These are phyloP conservation scores for Dynastes maya DNA, from an alignment of 2,888 invertebrate genomes.

Conservation along the genomic window DNA sequence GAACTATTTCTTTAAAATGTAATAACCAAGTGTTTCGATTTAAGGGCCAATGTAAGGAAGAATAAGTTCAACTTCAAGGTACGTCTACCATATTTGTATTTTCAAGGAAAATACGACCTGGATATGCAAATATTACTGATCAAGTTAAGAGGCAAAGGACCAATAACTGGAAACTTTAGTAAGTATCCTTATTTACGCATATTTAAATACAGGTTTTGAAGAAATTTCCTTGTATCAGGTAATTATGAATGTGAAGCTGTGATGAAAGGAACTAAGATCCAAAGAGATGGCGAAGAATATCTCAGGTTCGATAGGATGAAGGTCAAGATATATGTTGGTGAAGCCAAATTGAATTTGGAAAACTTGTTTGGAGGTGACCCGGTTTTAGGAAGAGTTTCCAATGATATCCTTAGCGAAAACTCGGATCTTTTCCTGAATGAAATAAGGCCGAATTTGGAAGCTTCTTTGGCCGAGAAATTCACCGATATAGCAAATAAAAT, in stretches of 20 bases:
- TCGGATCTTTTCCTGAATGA: conserved; percentile 79
- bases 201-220: conserved; percentile 23
- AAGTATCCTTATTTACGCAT: conserved; percentile 66
- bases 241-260: conserved; percentile 78
- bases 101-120: conserved; percentile 80
- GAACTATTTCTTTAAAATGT: background rate
- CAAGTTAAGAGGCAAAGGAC: conserved; percentile 77
- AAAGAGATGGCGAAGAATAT: conserved; percentile 74
- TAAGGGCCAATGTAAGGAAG: conserved; percentile 76
- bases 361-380: conserved; percentile 81
- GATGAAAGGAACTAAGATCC: conserved; percentile 76
- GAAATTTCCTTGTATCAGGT: conserved; percentile 70
- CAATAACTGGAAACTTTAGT: conserved; percentile 80
- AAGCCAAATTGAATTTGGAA: conserved; percentile 76
- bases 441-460: conserved; percentile 78
- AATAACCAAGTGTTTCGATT: conserved; percentile 17
- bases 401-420: conserved; percentile 80
- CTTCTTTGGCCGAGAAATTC: conserved; percentile 77
- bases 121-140: conserved; percentile 78
- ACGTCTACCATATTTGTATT: conserved; percentile 74
- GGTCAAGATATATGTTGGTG: conserved; percentile 75
- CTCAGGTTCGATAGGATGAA: conserved; percentile 78
- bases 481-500: conserved; percentile 82
- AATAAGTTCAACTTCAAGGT: conserved; percentile 78
- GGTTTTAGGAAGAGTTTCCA: conserved; percentile 77